A percentile compares a stretch with the other conserved stretches of the same genome.
phyloP scores from a whole-genome alignment of 2,113 vertebrate species.

The Odocoileus virginianus region DNA sequence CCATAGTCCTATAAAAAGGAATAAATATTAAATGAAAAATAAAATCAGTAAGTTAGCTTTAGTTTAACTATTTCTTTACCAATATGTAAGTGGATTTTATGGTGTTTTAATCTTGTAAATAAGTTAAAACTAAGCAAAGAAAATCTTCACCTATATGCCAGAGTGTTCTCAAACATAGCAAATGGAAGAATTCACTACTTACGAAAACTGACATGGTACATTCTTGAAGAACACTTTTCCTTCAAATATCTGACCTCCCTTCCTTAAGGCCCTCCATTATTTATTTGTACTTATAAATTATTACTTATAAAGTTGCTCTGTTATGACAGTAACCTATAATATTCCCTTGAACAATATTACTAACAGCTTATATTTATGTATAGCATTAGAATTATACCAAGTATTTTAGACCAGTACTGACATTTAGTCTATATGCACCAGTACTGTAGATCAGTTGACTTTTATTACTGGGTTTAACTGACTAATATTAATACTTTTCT shows the following conservation, averaged over 20 bases:
- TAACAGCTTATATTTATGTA: neutral
- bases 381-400: neutral
- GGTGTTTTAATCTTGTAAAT: neutral
- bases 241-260: neutral
- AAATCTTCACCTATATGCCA: neutral
- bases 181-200: neutral
- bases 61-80: neutral
- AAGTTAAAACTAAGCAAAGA: neutral
- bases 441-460: neutral
- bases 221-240: neutral
- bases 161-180: neutral
- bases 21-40: neutral
- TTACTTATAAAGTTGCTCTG: neutral
- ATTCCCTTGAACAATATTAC: neutral
- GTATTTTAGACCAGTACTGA: neutral
- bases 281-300: neutral
- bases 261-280: neutral
- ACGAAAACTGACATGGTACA: neutral
- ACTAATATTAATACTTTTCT: neutral
- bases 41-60: neutral
- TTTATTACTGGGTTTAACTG: neutral
- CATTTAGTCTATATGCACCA: neutral
- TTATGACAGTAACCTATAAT: neutral
- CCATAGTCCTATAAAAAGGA: neutral
- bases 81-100: neutral